Evolutionary conservation across 2,888 invertebrate genomes (phyloP), one percentile per base, ranked within the genome.

Genomic region (Lucinisca nassula): DNA sequence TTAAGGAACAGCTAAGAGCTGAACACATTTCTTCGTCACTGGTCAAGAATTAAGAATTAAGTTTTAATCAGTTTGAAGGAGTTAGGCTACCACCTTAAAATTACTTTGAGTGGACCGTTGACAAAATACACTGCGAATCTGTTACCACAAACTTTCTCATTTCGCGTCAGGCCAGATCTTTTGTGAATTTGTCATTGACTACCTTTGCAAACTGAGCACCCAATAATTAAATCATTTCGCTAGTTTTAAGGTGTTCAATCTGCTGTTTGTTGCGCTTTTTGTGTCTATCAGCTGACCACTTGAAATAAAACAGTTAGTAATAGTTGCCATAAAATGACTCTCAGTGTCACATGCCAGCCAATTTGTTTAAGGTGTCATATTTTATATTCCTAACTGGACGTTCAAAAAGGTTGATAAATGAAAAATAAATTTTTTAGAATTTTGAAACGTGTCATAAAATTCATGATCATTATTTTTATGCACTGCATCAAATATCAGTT

Each of bases 1-100:
- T 67, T 74, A 74, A 8, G 14, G 67, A 79, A 37, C 74, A 37
- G 61, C 79, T 38, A 79, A 49, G 61, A 61, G 51, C 70, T 45
- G 76, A 61, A 49, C 24, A 24, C 17, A 55, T 75, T 84, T 75
- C 79, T 77, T 30, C 30, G n/a, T 40, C 27, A 76, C 40, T 40
- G 76, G 75, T 58, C 70, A 76, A 45, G 32, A 67, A 67, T 67
- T 35, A 35, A 1, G 35, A 67, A 67, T 67, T 67, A 35, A 24
- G 30, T 67, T 67, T 67, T 67, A 67, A 67, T 67, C 67, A 35
- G 67, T 67, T 67, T 35, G 67, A 35, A 67, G 67, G 67, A 67
- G 35, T 30, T 30, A 35, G 8, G 67, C 35, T 67, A 17, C 35
- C 67, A 32, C 14, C 67, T 30, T 67, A 35, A 67, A 67, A 67